Conservation (phyloP, 2,113 vertebrate species). For the Daphoenositta chrysoptera region DNA sequence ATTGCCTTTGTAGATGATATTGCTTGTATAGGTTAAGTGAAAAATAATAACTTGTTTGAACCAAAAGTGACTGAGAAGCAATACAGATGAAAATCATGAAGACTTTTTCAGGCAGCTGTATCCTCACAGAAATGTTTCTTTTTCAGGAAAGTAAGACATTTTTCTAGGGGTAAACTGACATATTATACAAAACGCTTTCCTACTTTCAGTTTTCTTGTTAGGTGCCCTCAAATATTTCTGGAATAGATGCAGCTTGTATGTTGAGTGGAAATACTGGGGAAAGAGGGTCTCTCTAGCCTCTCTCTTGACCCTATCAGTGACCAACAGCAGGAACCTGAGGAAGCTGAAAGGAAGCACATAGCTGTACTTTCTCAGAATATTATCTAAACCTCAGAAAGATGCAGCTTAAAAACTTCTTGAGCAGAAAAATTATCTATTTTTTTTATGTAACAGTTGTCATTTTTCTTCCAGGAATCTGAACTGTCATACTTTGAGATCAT, state of each 20-base stretch:
- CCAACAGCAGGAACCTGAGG: background rate
- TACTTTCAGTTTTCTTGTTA: background rate
- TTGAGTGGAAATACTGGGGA: background rate
- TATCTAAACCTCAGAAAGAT: background rate
- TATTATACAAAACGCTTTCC: background rate
- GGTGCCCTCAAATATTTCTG: background rate
- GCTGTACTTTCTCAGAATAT: background rate
- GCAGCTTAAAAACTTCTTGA: background rate
- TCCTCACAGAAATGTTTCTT: background rate
- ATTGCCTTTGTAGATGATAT: accelerated
- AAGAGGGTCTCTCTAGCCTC: background rate
- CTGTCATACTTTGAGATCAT: background rate
- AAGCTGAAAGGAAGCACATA: background rate
- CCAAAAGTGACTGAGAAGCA: background rate
- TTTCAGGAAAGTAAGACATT: background rate
- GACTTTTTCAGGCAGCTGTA: background rate
- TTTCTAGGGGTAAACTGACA: background rate
- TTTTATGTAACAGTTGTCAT: background rate
- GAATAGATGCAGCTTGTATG: background rate
- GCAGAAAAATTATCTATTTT: background rate
- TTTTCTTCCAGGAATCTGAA: constrained; percentile 17
- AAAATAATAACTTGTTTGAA: background rate
- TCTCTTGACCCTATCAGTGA: background rate
- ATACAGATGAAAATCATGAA: background rate
- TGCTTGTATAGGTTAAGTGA: background rate